These are phyloP conservation scores for Pemphredon lugubris DNA, from an alignment of 2,888 invertebrate genomes.

Conservation along the genomic window DNA sequence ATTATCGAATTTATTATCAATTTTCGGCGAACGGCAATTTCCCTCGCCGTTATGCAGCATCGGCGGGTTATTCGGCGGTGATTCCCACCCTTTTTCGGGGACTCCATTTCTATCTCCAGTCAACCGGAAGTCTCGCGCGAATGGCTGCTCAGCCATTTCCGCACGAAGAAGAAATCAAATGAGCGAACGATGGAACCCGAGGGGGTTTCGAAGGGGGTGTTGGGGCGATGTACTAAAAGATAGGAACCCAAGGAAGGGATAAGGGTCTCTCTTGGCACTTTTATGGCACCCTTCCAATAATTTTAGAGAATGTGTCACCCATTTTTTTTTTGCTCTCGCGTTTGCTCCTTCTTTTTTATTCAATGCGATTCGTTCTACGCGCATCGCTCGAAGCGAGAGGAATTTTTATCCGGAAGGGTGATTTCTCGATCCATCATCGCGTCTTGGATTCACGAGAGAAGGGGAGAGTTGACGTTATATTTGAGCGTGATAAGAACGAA, in stretches of 20 bases:
- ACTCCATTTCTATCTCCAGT: constrained; percentile 79
- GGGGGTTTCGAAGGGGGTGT: constrained; percentile 50
- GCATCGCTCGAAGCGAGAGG: neutral
- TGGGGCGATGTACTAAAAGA: constrained; percentile 69
- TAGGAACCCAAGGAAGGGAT: constrained; percentile 57
- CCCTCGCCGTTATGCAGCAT: constrained; percentile 49
- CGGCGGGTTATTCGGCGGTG: constrained; percentile 24
- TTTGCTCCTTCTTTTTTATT: neutral
- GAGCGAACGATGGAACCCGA: constrained; percentile 67
- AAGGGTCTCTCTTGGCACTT: constrained; percentile 58
- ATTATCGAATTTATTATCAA: constrained; percentile 81
- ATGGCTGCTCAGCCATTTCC: constrained; percentile 81
- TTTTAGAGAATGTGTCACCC: constrained; percentile 59
- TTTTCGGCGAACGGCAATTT: constrained; percentile 79
- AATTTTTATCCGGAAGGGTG: too few relatives aligned
- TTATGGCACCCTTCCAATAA: constrained; percentile 48
- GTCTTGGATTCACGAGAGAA: too few relatives aligned
- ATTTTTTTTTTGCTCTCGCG: constrained; percentile 32
- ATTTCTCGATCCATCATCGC: neutral
- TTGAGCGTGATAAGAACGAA: too few relatives aligned
- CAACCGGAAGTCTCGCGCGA: constrained; percentile 79
- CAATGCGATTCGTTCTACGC: neutral
- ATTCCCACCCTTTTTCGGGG: constrained; percentile 55
- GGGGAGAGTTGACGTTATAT: too few relatives aligned
- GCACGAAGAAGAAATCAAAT: constrained; percentile 75